Base-by-base conservation (phyloP, 2,113 vertebrate genomes). In the Antechinus stuartii region DNA sequence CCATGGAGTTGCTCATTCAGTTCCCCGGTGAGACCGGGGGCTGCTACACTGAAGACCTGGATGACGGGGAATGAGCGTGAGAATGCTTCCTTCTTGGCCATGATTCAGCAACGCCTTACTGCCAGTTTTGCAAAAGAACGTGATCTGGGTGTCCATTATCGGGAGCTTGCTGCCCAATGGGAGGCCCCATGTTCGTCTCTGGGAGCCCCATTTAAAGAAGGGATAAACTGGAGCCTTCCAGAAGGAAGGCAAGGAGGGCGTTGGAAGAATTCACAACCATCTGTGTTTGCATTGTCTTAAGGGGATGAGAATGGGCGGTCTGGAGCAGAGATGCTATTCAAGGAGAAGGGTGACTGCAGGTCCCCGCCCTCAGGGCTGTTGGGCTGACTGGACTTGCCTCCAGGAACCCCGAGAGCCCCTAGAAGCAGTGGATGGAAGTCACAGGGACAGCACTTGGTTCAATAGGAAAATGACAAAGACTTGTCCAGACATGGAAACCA, bases 291-390 rank as follows among this genome's bases (percentile, higher is more conserved):
- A 68, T 68, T 1, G 14, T 68, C 61, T 35, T 14, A 11, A 14
- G 61, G 61, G 35, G 35, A 68, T 68, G 57, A 30, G 30, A 68
- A 35, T n/a, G 61, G 30, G 35, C 0, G 5, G 30, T 12, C 30
- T 16, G 10, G 61, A 35, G 30, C 30, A 61, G 30, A 68, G 61
- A 68, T 84, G 35, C 19, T n/a, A 23, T 8, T 22, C 1, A 16
- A 35, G 23, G n/a, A 42, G 42, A 76, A 76, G 61, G 61, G n/a
- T 6, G 3, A 2, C 1, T 6, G 19, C 19, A 42, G 68, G 6
- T 23, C 0, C 54, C 23, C 23, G 8, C 6, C 6, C 8, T 1
- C 7, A 0, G 68, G n/a, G n/a, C 8, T 23, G 68, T 1, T 23
- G n/a, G n/a, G 35, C 19, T n/a, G 16, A 42, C 23, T 22, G 42